These are phyloP conservation scores for Platycheirus rosarum DNA, from an alignment of 2,888 invertebrate genomes.

Conservation along the genomic window DNA sequence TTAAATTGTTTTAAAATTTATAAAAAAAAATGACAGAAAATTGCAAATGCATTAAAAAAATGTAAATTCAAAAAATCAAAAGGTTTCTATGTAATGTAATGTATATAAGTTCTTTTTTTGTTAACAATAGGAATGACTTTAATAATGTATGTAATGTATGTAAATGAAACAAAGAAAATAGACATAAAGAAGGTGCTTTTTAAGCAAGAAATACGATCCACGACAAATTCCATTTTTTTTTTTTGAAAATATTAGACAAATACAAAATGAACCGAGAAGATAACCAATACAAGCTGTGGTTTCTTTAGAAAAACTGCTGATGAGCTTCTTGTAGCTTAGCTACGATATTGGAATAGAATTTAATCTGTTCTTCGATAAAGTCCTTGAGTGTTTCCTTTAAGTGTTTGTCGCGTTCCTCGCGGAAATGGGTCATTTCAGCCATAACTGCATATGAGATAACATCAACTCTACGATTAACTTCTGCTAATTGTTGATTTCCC, in stretches of 20 bases:
- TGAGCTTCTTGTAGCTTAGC: slow-evolving; percentile 87
- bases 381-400: slow-evolving; percentile 92
- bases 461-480: slow-evolving; percentile 92
- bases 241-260: neutral
- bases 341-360: slow-evolving; percentile 94
- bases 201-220: neutral
- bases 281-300: slow-evolving; percentile 13
- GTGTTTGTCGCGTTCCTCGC: slow-evolving; percentile 92
- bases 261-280: slow-evolving; percentile 23
- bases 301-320: slow-evolving; percentile 81
- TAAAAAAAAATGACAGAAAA: neutral
- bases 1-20: slow-evolving; percentile 10
- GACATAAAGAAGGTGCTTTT: neutral
- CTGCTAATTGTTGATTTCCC: slow-evolving; percentile 90
- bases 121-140: slow-evolving; percentile 16
- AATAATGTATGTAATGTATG: neutral
- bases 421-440: slow-evolving; percentile 97
- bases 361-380: slow-evolving; percentile 94
- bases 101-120: too few relatives aligned
- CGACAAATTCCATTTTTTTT: slow-evolving; percentile 8
- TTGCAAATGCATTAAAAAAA: neutral
- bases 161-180: neutral
- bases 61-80: neutral
- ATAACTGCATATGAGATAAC: slow-evolving; percentile 95
- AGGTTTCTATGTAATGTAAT: too few relatives aligned